Conservation (phyloP, 1,140 invertebrate species). For the Chrysomallon squamiferum region DNA sequence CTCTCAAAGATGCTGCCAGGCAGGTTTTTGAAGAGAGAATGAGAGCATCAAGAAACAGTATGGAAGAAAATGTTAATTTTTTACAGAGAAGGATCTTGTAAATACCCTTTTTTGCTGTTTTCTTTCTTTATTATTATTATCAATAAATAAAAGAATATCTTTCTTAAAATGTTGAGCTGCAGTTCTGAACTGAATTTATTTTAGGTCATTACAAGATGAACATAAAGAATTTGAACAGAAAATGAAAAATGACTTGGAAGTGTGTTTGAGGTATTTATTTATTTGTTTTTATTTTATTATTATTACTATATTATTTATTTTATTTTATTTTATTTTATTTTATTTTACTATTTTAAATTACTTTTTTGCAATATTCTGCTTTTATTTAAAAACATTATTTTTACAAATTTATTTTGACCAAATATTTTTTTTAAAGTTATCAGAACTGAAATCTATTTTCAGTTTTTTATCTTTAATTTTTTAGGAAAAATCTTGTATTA, state of each 20-base stretch:
- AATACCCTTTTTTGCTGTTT: constrained; percentile 5
- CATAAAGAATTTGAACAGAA: constrained; percentile 47
- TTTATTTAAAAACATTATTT: too few relatives aligned
- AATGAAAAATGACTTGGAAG: constrained; percentile 47
- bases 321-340: too few relatives aligned
- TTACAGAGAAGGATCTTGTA: constrained; percentile 52
- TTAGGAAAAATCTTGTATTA: too few relatives aligned
- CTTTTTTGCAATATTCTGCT: too few relatives aligned
- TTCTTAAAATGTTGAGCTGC: not conserved
- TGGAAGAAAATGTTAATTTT: constrained; percentile 54
- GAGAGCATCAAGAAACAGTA: constrained; percentile 37
- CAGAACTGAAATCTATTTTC: too few relatives aligned
- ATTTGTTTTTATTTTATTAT: too few relatives aligned
- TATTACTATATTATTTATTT: too few relatives aligned
- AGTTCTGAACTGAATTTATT: too few relatives aligned
- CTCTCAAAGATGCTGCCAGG: constrained; percentile 45
- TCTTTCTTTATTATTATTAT: not conserved
- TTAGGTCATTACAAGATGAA: constrained; percentile 48
- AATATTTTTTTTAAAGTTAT: too few relatives aligned
- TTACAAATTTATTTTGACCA: too few relatives aligned
- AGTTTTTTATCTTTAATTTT: too few relatives aligned
- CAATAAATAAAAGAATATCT: not conserved
- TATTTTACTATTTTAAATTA: too few relatives aligned
- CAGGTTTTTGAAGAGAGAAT: constrained; percentile 52
- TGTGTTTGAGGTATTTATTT: constrained; percentile 46